Percentiles rank a stretch among this genome's conserved stretches.
Evolutionary conservation across 92 coral and sea anemone genomes (phyloP).

Genomic region (Actinernus sp.): DNA sequence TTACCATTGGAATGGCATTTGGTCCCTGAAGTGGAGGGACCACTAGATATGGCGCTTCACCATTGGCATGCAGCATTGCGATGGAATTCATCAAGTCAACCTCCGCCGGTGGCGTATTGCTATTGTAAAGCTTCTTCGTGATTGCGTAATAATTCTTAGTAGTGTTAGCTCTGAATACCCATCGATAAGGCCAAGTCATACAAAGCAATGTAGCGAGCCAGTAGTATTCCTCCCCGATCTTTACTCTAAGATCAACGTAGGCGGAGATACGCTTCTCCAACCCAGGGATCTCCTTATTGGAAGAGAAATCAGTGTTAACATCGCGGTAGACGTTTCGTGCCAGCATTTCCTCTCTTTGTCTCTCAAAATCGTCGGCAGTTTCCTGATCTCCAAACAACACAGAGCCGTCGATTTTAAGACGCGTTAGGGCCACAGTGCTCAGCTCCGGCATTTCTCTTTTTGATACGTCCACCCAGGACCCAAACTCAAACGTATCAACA

Average conservation of each 20-base stretch:
- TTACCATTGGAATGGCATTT: not conserved
- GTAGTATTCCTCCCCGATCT: slow-evolving; percentile 58
- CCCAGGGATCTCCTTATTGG: slow-evolving; percentile 53
- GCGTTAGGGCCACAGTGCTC: slow-evolving; percentile 54
- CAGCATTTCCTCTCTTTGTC: slow-evolving; percentile 50
- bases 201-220: slow-evolving; percentile 72
- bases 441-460: slow-evolving; percentile 73
- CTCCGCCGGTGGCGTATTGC: slow-evolving; percentile 55
- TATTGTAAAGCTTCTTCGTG: slow-evolving; percentile 66
- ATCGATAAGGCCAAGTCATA: slow-evolving; percentile 83
- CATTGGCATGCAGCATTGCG: slow-evolving; percentile 19
- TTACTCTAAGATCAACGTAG: slow-evolving; percentile 41
- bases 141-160: slow-evolving; percentile 58
- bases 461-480: slow-evolving; percentile 73
- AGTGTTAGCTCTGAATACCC: slow-evolving; percentile 83
- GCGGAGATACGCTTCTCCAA: slow-evolving; percentile 72
- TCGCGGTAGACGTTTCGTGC: slow-evolving; percentile 69
- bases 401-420: slow-evolving; percentile 60
- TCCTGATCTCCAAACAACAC: slow-evolving; percentile 77
- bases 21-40: not conserved
- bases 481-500: slow-evolving; percentile 48
- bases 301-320: slow-evolving; percentile 52
- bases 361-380: slow-evolving; percentile 54
- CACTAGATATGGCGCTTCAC: not conserved
- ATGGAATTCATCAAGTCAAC: slow-evolving; percentile 71